These are phyloP conservation scores for Rhopalosiphum nymphaeae DNA, from an alignment of 2,888 invertebrate species.

Conservation along the genomic window DNA sequence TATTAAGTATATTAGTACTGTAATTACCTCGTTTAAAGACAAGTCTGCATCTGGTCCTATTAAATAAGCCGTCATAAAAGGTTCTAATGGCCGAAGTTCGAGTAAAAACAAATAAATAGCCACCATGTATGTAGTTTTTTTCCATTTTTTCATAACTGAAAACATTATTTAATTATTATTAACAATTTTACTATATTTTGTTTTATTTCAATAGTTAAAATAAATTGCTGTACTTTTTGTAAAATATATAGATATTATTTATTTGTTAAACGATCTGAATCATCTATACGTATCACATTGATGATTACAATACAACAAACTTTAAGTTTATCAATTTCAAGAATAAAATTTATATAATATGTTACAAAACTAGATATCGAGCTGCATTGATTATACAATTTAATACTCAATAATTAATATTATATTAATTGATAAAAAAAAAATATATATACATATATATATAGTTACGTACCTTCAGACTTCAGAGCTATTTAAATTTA, in stretches of 20 bases:
- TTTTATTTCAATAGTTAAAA: neutral
- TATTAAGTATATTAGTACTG: neutral
- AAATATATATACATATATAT: neutral
- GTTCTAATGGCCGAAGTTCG: slow-evolving; percentile 26
- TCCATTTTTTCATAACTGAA: slow-evolving; percentile 35
- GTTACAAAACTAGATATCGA: neutral
- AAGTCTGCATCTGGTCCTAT: neutral
- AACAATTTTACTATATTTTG: neutral
- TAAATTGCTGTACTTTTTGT: neutral
- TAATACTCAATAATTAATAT: neutral
- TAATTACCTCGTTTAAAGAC: slow-evolving; percentile 17
- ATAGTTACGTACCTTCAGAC: neutral
- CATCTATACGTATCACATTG: neutral
- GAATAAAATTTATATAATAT: neutral
- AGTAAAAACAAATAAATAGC: slow-evolving; percentile 15
- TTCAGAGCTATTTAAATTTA: neutral
- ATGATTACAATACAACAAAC: neutral
- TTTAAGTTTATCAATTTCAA: neutral
- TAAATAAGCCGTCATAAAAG: slow-evolving; percentile 8
- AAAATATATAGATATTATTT: neutral
- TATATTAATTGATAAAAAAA: neutral
- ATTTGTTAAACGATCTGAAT: neutral
- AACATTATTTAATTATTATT: neutral
- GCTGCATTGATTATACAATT: neutral
- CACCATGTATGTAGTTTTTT: slow-evolving; percentile 21